Base-by-base conservation (phyloP, 2,113 vertebrate genomes). In the Origma solitaria region DNA sequence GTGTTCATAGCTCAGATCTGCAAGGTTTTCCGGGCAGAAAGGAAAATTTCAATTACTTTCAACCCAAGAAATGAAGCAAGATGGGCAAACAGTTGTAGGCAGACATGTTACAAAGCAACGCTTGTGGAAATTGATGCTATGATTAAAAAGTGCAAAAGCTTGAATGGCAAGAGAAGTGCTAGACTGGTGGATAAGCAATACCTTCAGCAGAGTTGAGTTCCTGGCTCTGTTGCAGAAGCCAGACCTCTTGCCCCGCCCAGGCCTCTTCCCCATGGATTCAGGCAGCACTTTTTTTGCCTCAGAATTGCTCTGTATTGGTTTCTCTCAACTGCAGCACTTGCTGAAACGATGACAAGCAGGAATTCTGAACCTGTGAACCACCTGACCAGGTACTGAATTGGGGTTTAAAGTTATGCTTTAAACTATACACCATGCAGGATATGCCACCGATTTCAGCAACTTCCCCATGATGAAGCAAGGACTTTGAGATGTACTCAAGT, bases 291-390 rank as follows among this genome's bases (percentile, higher is more conserved):
- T 90, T 42, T 50, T 6, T n/a, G n/a, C 11, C 45, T 90, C n/a
- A 37, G 22, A 44, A 56, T 13, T 60, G 44, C 10, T 66, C 53
- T 69, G 31, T 24, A 28, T 5, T 54, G 19, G 9, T 20, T 57
- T 58, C 30, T 60, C 75, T 65, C 31, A 42, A 20, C 20, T 37
- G 35, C 53, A 84, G 64, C 0, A 3, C 27, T 73, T 10, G 2
- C 47, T 64, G 35, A 71, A 90, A 50, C 0, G 0, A 38, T 10
- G 15, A 54, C 27, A 73, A 49, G 23, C 0, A 1, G 35, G 31
- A 31, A 42, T 30, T 60, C 23, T 19, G 17, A 92, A 81, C 31
- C 38, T 17, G 23, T 27, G 27, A 44, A 44, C 44, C 53, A 58
- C 6, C 61, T 31, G 27, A 27, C 8, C 6, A 49, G 31, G 13